A percentile compares a stretch with the other conserved stretches of the same genome.
Conservation (phyloP, 2,113 vertebrate species). For the Triplophysa siluroides region DNA sequence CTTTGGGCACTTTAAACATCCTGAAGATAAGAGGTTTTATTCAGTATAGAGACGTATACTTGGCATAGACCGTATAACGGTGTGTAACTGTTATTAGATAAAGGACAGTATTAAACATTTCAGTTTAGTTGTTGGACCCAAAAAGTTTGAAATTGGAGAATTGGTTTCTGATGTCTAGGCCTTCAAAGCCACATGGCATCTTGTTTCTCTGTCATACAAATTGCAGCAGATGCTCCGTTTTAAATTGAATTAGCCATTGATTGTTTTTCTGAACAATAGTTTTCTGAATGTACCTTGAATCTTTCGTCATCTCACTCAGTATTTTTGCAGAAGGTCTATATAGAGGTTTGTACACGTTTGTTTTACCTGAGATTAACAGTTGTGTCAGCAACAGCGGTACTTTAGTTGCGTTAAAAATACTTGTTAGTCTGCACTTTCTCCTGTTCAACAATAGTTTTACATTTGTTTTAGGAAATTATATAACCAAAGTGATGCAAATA, state of each 20-base stretch:
- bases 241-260: neutral
- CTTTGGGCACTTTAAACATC: constrained; percentile 50
- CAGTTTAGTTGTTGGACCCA: constrained; percentile 3
- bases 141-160: neutral
- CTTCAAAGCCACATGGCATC: too few species aligned
- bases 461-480: constrained; percentile 11
- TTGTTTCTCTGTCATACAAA: neutral
- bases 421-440: constrained; percentile 33
- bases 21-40: neutral
- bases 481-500: constrained; percentile 47
- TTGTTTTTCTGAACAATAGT: neutral
- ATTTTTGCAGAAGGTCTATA: constrained; percentile 16
- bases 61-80: neutral
- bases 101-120: constrained; percentile 25
- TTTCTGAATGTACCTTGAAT: constrained; percentile 1
- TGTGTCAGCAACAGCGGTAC: neutral
- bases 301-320: constrained; percentile 5
- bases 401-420: constrained; percentile 8
- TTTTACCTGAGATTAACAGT: constrained; percentile 14
- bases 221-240: neutral
- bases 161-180: neutral
- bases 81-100: neutral
- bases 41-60: neutral
- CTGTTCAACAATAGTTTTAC: neutral
- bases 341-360: neutral